Base-by-base conservation (phyloP, 64 coral and sea anemone species). In the Stichodactyla mertensii region DNA sequence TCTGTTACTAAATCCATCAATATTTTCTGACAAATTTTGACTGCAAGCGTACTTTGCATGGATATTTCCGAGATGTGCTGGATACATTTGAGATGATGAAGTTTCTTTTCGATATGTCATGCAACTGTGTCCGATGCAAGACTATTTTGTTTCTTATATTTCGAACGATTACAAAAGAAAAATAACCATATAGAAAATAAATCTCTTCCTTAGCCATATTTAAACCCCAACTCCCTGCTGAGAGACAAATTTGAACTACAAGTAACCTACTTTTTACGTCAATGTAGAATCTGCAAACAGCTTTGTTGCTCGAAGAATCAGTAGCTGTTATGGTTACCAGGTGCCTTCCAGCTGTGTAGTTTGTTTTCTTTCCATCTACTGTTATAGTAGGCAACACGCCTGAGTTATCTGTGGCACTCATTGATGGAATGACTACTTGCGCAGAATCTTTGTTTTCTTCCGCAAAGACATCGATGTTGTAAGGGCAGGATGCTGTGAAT, bases 351-450 rank as follows among this genome's bases (percentile, higher is more conserved):
- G n/a, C 57, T 19, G 84, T 85, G 71, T 79, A 90, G 15, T 60
- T 59, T 5, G 77, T 85, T 20, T 28, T 52, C 15, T 51, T 54
- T 74, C 93, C 93, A 71, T n/a, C 52, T 3, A 55, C 16, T 22
- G 78, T 85, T 15, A 83, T n/a, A 1, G 2, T 77, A 36, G 86
- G 89, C 52, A 19, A 20, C 64, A 82, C 13, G 16, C 86, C 89
- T 31, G 93, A 95, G 61, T 95, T 95, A 57, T 95, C 93, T 55
- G 86, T 91, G 22, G 86, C 93, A 18, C 51, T 59, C 23, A 95
- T 86, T 77, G 93, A 16, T 23, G 93, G 89, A 71, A 89, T 91
- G 11, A 60, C 71, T 19, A 88, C 93, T 28, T 20, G 6, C 3
- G 93, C 87, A 2, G 67, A 85, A 45, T 91, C 91, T 22, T 58